These are phyloP conservation scores for Germaria angustata DNA, from an alignment of 2,888 invertebrate species.

Conservation along the genomic window DNA sequence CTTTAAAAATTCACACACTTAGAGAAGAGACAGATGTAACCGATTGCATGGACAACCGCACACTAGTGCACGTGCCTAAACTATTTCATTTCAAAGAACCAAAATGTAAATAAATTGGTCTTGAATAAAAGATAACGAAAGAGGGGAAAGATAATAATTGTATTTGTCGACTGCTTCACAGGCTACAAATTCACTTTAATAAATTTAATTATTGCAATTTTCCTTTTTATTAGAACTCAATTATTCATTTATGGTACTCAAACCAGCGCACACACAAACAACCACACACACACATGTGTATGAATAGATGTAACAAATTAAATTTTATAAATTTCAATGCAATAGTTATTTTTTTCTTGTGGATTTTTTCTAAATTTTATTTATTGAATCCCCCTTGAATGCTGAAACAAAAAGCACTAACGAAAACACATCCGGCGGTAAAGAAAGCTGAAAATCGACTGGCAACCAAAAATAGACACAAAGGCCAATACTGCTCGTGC, in stretches of 20 bases:
- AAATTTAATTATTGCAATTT: conserved; percentile 33
- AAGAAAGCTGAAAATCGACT: conserved; percentile 36
- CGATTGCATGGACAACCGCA: too few relatives aligned
- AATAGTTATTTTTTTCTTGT: too few relatives aligned
- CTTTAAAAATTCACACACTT: too few relatives aligned
- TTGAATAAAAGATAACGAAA: background rate
- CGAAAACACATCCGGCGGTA: conserved; percentile 18
- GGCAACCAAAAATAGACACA: background rate
- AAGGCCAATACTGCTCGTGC: background rate
- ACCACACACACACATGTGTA: too few relatives aligned
- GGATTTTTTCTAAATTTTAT: conserved; percentile 26
- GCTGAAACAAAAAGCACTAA: background rate
- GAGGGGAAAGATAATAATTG: background rate
- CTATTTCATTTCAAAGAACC: background rate
- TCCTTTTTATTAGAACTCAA: conserved; percentile 12
- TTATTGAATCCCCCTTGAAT: conserved; percentile 15
- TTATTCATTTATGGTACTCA: conserved; percentile 11
- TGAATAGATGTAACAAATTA: conserved; percentile 14
- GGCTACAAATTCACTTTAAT: background rate
- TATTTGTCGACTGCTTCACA: background rate
- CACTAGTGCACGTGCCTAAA: background rate
- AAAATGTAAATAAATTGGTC: conserved; percentile 26
- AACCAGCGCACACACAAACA: background rate
- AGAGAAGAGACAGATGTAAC: too few relatives aligned
- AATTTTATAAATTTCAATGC: background rate